These are phyloP conservation scores for Thalassoma bifasciatum DNA, from an alignment of 2,113 vertebrate species.

Conservation along the genomic window DNA sequence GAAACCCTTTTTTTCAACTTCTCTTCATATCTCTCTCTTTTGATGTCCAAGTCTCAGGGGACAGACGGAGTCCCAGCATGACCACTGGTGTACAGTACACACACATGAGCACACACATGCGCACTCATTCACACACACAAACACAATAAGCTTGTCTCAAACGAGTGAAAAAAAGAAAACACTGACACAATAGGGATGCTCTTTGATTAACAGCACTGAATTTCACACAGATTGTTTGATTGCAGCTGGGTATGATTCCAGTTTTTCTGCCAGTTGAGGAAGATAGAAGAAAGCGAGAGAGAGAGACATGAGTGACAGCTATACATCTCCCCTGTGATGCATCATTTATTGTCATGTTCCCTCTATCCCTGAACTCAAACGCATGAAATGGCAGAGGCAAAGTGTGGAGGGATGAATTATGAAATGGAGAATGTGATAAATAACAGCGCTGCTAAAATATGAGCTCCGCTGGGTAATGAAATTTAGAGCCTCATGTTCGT, in stretches of 20 bases:
- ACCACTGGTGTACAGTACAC: constrained; percentile 6
- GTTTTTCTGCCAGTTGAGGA: neutral
- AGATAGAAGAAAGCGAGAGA: neutral
- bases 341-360: constrained; percentile 38
- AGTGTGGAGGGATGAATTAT: constrained; percentile 17
- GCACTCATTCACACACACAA: neutral
- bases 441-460: neutral
- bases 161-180: neutral
- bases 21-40: constrained; percentile 26
- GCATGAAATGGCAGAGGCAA: constrained; percentile 3
- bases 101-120: neutral
- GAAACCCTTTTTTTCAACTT: constrained; percentile 26
- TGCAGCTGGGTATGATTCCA: constrained; percentile 3
- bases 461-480: neutral
- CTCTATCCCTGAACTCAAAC: constrained; percentile 28
- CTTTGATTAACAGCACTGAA: neutral
- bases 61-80: constrained; percentile 30
- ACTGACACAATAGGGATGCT: neutral
- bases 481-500: constrained; percentile 1
- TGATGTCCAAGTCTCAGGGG: constrained; percentile 41
- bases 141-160: neutral
- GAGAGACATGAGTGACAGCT: constrained; percentile 8
- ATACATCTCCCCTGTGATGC: constrained; percentile 19
- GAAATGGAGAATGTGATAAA: constrained; percentile 13
- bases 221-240: neutral